These are phyloP conservation scores for Dromaius novaehollandiae DNA, from an alignment of 2,113 vertebrate species.

Conservation along the genomic window DNA sequence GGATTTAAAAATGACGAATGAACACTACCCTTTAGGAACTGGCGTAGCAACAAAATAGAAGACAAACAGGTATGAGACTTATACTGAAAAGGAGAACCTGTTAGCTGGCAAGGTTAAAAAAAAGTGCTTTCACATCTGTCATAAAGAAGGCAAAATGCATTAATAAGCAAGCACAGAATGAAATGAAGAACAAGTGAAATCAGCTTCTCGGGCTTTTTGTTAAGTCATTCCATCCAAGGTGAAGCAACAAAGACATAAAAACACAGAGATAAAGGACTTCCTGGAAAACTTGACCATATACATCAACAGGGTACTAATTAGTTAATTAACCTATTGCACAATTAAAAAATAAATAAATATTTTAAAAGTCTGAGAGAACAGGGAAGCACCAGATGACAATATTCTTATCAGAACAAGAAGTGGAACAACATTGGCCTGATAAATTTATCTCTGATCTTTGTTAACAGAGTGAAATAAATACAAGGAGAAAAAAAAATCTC, in stretches of 20 bases:
- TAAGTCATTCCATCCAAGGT: background rate
- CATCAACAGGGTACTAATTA: conserved; percentile 22
- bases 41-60: background rate
- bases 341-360: conserved; percentile 40
- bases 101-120: background rate
- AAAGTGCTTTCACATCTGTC: background rate
- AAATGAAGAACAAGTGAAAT: conserved; percentile 13
- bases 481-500: background rate
- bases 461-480: conserved; percentile 36
- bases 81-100: background rate
- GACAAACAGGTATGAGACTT: background rate
- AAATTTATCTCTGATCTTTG: background rate
- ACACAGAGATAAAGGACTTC: background rate
- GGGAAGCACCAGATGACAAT: conserved; percentile 6
- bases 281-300: conserved; percentile 42
- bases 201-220: background rate
- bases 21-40: background rate
- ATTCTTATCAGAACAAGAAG: background rate
- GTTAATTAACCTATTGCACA: conserved; percentile 51
- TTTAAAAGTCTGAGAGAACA: conserved; percentile 10
- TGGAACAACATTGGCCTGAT: background rate
- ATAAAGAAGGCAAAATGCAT: background rate
- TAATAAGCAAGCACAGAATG: background rate
- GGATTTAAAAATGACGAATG: background rate
- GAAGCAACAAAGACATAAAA: conserved; percentile 30